Evolutionary conservation across 2,888 invertebrate genomes (phyloP).

Genomic region (Campopleginae sp.): DNA sequence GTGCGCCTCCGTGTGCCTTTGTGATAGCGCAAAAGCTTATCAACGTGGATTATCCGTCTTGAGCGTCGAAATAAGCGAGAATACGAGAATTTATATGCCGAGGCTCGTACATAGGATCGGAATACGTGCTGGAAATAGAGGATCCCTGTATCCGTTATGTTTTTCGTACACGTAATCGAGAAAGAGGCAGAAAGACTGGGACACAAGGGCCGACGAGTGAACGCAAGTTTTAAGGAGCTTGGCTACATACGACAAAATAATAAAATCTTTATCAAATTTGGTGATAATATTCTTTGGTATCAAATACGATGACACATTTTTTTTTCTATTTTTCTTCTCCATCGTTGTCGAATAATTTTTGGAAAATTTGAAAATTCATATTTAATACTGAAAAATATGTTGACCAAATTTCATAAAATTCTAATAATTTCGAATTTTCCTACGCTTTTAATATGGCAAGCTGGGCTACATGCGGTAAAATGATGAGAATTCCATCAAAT

Average conservation of each 20-base stretch:
- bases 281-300: too few species aligned
- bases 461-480: too few species aligned
- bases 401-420: too few species aligned
- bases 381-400: too few species aligned
- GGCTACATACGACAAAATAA: too few species aligned
- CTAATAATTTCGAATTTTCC: too few species aligned
- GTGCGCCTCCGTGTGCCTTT: constrained; percentile 3
- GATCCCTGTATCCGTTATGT: constrained; percentile 38
- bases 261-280: too few species aligned
- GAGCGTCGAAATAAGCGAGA: constrained; percentile 57
- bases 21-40: constrained; percentile 61
- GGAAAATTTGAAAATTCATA: too few species aligned
- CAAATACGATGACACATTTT: too few species aligned
- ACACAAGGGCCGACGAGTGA: not conserved
- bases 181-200: not conserved
- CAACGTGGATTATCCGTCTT: constrained; percentile 62
- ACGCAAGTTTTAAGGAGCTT: constrained; percentile 24
- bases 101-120: constrained; percentile 1
- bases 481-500: too few species aligned
- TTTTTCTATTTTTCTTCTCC: not conserved
- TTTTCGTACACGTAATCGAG: constrained; percentile 30
- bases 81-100: constrained; percentile 15
- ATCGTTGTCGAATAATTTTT: too few species aligned
- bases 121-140: constrained; percentile 14
- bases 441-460: too few species aligned